Base-by-base conservation (phyloP, 2,113 vertebrate genomes). In the Anseranas semipalmata region DNA sequence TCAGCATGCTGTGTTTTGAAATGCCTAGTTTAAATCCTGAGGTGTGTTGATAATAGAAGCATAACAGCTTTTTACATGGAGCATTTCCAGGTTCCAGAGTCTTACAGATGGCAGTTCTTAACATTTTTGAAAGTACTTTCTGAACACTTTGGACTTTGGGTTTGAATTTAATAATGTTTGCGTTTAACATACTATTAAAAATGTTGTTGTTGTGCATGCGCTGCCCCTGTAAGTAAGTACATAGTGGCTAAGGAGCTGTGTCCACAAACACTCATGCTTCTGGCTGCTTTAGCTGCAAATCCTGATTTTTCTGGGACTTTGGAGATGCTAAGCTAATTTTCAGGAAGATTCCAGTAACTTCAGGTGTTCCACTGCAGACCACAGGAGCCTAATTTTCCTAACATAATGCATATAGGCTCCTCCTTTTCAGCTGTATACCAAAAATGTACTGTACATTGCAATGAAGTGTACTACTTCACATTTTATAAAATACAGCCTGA, bases 1-100 rank as follows among this genome's bases (percentile, higher is more conserved):
- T 87, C 71, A 85, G 74, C 66, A 48, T 55, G 70, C 72, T 84
- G 53, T 87, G 80, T 66, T 91, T 78, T 79, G 77, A 96, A 95
- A 93, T 76, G 58, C 3, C 22, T 84, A 35, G 50, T 93, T 91
- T 84, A 89, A 91, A 63, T 91, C 84, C 77, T 73, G 77, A 89
- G 81, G 71, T 70, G 4, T 75, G 53, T 66, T 92, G 74, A 79
- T 89, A 91, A 95, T 76, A 85, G 85, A 76, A 91, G 20, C 10
- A 6, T 70, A 96, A 79, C 66, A 62, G 53, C 28, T 72, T 85
- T 89, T 93, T 76, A 82, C 25, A 20, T 43, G 62, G 55, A 89
- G 27, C 10, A 27, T 41, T 92, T 90, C 13, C 30, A 70, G 62
- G 39, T 82, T 93, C 48, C 24, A 18, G 22, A 89, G 87, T 22